phyloP scores from a whole-genome alignment of 2,888 invertebrate genomes.

The Spisula solida region DNA sequence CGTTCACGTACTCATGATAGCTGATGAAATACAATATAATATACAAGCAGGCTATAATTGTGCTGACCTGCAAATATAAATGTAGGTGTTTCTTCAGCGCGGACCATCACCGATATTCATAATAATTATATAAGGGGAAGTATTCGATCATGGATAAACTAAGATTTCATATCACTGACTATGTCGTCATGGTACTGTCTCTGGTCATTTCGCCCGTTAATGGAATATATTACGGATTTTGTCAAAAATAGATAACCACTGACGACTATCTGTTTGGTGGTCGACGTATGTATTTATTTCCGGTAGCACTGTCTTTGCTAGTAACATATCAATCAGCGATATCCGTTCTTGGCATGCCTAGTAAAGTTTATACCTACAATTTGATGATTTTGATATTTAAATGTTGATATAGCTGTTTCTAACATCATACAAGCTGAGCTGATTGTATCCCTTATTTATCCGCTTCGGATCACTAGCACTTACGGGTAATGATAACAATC shows the following conservation, averaged over 20 bases:
- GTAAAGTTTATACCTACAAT: no score
- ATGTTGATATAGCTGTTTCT: constrained; percentile 59
- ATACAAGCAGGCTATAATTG: no score
- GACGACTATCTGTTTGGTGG: constrained; percentile 78
- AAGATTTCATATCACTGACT: constrained; percentile 60
- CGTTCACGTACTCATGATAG: no score
- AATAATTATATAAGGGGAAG: no score
- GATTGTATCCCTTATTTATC: no score
- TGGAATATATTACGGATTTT: no score
- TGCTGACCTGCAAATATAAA: no score
- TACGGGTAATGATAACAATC: constrained; percentile 72
- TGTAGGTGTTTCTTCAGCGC: no score
- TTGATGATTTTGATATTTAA: constrained; percentile 70
- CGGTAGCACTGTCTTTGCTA: constrained; percentile 77
- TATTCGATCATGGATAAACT: not conserved
- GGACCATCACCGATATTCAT: no score
- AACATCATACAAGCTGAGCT: constrained; percentile 63
- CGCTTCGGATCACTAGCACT: constrained; percentile 75
- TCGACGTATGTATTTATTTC: constrained; percentile 73
- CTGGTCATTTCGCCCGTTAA: no score
- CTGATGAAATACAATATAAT: no score
- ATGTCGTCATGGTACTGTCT: constrained; percentile 65
- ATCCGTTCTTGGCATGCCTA: no score
- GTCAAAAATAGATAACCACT: constrained; percentile 61
- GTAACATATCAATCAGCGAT: constrained; percentile 79